Evolutionary conservation across 2,113 vertebrate species (phyloP), one percentile per base, ranked within the genome.

Genomic region (Corythoichthys haematopterus): DNA sequence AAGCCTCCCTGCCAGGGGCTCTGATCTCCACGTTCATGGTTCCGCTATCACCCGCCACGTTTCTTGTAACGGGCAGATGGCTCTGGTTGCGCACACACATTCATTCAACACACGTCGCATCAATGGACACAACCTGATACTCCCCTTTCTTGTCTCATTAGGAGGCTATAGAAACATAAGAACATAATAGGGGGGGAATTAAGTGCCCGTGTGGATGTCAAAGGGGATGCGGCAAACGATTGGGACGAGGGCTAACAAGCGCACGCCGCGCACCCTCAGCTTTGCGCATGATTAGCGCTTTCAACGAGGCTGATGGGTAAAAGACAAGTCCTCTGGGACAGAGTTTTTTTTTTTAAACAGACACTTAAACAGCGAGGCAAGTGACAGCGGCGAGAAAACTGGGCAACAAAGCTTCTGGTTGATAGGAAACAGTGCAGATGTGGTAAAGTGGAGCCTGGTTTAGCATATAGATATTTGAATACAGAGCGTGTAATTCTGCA

Each of bases 101-200:
- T 46, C 86, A 86, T 83, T 84, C 72, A 84, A 69, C 82, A 67
- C 85, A 81, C 80, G 68, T 69, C 81, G 83, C 88, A 85, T 89
- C 87, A 88, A 83, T 84, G 85, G 80, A 82, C 85, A 84, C 85
- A 82, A 88, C 87, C 87, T 83, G 84, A 87, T 87, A 85, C 85
- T 86, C 82, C 81, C 79, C 87, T 86, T 89, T 85, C 87, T 88
- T 86, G 82, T 89, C 87, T 90, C 89, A 90, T 90, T 90, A 89
- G 78, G 68, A 83, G 79, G 84, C 89, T 88, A 88, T 89, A 85
- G 87, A 89, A 90, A 85, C 87, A 89, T 89, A 86, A 86, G 87
- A 84, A 83, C 81, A 89, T 87, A 90, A 90, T 90, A 84, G 87
- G 77, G 77, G 71, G 85, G 88, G 33, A 89, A 90, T 90, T 89